Conservation (phyloP, 2,888 invertebrate genomes). For the Polymixis lichenea region DNA sequence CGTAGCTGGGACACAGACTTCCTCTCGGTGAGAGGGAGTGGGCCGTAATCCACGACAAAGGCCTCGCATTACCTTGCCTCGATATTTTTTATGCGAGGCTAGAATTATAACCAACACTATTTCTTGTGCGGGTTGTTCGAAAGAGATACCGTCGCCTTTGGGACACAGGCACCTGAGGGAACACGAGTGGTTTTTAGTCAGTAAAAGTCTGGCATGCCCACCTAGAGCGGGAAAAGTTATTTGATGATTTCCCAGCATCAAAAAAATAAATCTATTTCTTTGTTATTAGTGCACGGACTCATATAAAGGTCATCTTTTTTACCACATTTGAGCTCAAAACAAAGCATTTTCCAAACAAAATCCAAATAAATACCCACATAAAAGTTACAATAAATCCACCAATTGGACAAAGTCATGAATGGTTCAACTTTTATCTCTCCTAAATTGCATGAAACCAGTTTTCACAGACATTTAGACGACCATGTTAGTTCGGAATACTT, state of each 20-base stretch:
- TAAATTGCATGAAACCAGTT: constrained; percentile 23
- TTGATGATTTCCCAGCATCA: too few relatives aligned
- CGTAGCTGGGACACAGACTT: too few relatives aligned
- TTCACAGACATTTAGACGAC: constrained; percentile 20
- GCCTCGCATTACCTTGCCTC: too few relatives aligned
- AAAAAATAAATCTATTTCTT: too few relatives aligned
- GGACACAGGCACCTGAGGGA: too few relatives aligned
- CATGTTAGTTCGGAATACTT: constrained; percentile 33
- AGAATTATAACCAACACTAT: not conserved
- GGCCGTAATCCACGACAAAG: too few relatives aligned
- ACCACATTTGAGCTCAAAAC: not conserved
- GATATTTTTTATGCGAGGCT: not conserved
- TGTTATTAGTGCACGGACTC: not conserved
- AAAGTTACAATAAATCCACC: constrained; percentile 20
- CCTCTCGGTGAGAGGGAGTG: too few relatives aligned
- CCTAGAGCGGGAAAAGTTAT: too few relatives aligned
- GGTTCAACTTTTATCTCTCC: constrained; percentile 16
- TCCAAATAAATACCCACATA: constrained; percentile 7
- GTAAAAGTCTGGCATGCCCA: too few relatives aligned
- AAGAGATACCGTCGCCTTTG: too few relatives aligned
- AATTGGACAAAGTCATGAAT: constrained; percentile 18
- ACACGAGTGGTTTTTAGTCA: too few relatives aligned
- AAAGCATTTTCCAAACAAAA: not conserved
- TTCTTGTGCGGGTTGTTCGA: too few relatives aligned
- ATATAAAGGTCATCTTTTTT: not conserved